Evolutionary conservation across 2,888 invertebrate species (phyloP).

Genomic region (Diaprepes abbreviatus): DNA sequence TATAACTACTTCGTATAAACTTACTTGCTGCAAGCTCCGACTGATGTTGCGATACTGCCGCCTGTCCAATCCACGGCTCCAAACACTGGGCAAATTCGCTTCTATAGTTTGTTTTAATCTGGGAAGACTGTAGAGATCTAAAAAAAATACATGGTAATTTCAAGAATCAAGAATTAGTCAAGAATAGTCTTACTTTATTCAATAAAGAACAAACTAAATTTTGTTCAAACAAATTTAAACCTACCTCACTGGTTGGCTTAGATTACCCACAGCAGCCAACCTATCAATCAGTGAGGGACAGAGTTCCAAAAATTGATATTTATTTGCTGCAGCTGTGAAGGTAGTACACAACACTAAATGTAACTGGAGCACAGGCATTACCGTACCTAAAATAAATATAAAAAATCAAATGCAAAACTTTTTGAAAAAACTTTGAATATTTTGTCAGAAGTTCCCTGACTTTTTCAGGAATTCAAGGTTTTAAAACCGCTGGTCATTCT

Average conservation of each 20-base stretch:
- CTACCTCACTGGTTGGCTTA: slow-evolving; percentile 74
- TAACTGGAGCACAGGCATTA: slow-evolving; percentile 78
- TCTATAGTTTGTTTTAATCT: slow-evolving; percentile 73
- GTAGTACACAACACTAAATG: slow-evolving; percentile 80
- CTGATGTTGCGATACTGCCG: slow-evolving; percentile 65
- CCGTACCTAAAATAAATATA: slow-evolving; percentile 72
- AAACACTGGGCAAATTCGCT: slow-evolving; percentile 75
- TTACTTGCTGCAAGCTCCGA: slow-evolving; percentile 65
- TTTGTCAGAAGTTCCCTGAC: no score
- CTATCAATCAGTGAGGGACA: slow-evolving; percentile 78
- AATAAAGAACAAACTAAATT: no score
- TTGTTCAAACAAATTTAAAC: no score
- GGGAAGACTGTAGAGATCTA: slow-evolving; percentile 71
- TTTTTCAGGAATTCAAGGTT: no score
- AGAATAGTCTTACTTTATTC: no score
- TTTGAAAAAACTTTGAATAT: no score
- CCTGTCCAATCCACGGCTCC: slow-evolving; percentile 73
- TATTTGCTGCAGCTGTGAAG: slow-evolving; percentile 79
- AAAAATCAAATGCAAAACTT: no score
- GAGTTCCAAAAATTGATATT: slow-evolving; percentile 81
- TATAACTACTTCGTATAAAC: no score
- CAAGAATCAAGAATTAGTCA: no score
- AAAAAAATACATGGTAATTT: no score
- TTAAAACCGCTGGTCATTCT: no score
- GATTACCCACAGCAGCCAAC: slow-evolving; percentile 75